Conservation (phyloP, 2,113 vertebrate genomes). For the Microcebus murinus region DNA sequence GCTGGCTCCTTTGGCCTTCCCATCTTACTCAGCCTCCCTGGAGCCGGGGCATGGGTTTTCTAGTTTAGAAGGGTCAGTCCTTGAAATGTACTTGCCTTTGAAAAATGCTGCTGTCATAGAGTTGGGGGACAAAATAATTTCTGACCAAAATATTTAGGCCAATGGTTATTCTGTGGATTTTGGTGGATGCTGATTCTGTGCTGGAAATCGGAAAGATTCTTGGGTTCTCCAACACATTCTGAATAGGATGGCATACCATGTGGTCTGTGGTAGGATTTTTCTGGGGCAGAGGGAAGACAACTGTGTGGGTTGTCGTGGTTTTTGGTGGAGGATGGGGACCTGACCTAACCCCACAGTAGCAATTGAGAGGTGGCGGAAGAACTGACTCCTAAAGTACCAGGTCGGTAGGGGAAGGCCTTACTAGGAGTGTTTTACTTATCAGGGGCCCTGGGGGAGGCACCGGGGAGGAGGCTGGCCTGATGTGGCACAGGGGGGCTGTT, state of each 20-base stretch:
- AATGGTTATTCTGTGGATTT: background rate
- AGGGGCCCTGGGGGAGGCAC: background rate
- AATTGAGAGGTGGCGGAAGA: background rate
- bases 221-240: background rate
- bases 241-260: background rate
- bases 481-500: background rate
- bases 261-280: background rate
- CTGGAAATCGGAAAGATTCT: background rate
- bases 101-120: background rate
- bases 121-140: background rate
- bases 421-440: background rate
- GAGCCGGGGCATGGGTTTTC: background rate
- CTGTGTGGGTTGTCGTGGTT: background rate
- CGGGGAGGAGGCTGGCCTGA: background rate
- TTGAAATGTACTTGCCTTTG: background rate
- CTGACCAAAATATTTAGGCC: background rate
- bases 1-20: background rate
- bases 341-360: background rate
- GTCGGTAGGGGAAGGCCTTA: background rate
- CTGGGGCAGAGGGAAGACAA: background rate
- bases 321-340: background rate
- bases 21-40: background rate
- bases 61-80: background rate
- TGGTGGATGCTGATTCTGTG: background rate
- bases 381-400: background rate